phyloP scores from a whole-genome alignment of 2,888 invertebrate genomes.

The Polyommatus iphigenia region DNA sequence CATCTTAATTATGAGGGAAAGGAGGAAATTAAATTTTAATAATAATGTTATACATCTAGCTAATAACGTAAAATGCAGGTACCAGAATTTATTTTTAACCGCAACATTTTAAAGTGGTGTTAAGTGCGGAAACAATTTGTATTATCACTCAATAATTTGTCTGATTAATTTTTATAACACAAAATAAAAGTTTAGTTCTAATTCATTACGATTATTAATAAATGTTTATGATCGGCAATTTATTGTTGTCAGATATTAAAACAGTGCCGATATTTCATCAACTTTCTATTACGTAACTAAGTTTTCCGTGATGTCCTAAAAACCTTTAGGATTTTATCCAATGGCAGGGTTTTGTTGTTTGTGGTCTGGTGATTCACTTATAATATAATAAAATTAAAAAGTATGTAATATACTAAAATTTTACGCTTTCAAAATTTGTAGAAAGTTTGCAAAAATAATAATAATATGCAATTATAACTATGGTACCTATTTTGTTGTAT shows the following conservation, averaged over 20 bases:
- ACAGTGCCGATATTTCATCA: not conserved
- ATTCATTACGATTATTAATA: not conserved
- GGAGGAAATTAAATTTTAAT: not conserved
- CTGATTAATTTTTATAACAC: not conserved
- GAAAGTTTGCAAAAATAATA: constrained; percentile 10
- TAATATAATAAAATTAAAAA: not conserved
- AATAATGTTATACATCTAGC: not conserved
- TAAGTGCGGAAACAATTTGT: not conserved
- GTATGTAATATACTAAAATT: not conserved
- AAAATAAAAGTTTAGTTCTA: constrained; percentile 1
- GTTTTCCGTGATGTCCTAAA: not conserved
- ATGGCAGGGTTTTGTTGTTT: not conserved
- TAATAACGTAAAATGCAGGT: not conserved
- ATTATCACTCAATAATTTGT: not conserved
- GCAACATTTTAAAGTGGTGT: not conserved
- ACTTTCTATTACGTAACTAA: not conserved
- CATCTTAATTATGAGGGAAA: not conserved
- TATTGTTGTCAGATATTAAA: not conserved
- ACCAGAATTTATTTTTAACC: not conserved
- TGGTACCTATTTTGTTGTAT: not conserved
- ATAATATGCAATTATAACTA: not conserved
- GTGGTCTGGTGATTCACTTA: not conserved
- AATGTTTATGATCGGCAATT: not conserved
- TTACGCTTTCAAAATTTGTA: constrained; percentile 19
- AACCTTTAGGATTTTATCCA: not conserved